Base-by-base conservation (phyloP, 2,797 vertebrate species). In the Meriones psammophilus region DNA sequence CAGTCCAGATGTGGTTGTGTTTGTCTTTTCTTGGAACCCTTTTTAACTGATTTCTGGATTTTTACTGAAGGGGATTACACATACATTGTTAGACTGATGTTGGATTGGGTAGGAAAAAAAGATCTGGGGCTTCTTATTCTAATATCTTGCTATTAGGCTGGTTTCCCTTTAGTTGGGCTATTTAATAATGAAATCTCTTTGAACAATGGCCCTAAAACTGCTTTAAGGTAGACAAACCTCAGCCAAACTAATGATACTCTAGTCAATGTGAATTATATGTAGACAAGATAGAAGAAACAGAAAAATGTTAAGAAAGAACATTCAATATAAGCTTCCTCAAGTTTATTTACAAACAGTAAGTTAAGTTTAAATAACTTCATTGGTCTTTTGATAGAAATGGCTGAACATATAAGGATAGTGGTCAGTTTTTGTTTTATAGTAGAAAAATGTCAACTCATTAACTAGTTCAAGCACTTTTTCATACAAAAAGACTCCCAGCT, bases 381-480 rank as follows among this genome's bases (percentile, higher is more conserved):
- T 76, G 50, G 13, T 73, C 80, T 62, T 85, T 68, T 86, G 86
- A 74, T 33, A 7, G 78, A 91, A 68, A 58, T 77, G 42, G 46
- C 39, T 94, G 5, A 22, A 3, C 68, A 18, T 58, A 26, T 30
- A 90, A 91, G 24, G 56, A 64, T 74, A 46, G 64, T 28, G 50
- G 30, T 76, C 50, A 68, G 71, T n/a, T 79, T 95, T 73, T 81
- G 36, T 80, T 79, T 54, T 87, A 18, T 14, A 56, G 54, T 92
- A 92, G 54, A 66, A 94, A 96, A 86, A 88, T 46, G 60, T 81
- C 28, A 81, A 9, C 60, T 94, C 28, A 79, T 83, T 71, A 88
- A 42, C 26, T 9, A 95, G 78, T 24, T 54, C n/a, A 80, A 68
- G 83, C 42, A 94, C n/a, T 89, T 91, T 91, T 28, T 39, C 33